Base-by-base conservation (phyloP, 2,888 invertebrate genomes). In the Dasysyrphus tricinctus region DNA sequence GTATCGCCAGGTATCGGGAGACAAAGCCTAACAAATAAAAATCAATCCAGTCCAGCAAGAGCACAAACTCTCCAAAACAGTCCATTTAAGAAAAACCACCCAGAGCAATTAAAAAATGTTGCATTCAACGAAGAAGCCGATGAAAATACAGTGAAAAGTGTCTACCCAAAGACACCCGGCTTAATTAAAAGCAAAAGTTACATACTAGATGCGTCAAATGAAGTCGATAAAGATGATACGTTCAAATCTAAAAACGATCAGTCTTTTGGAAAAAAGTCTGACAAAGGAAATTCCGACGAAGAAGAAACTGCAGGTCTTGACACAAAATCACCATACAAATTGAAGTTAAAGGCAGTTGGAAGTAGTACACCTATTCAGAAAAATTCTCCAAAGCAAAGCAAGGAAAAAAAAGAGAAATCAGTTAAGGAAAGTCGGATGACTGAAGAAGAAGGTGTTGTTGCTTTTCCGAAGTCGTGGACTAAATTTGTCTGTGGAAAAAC, bases 381-480 rank as follows among this genome's bases (percentile, higher is more conserved):
- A 11, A 72, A 24, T 0, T 84, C 80, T 11, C 61, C 81, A 14
- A 79, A 83, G 49, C 70, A 19, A 8, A 54, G 51, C 3, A 8
- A 49, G 11, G 14, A 72, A 1, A 56, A 16, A 59, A 42, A 67
- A 8, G 16, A 63, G 6, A 9, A 73, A 34, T 69, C 67, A 29
- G 11, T 16, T 5, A 72, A 79, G 11, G 78, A 72, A 14, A 42
- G 42, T 19, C 19, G 39, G 9, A 91, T 91, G 93, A 73, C 95
- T 93, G 92, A 94, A 96, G 3, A 94, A 96, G 89, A 92, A n/a
- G 24, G 14, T 5, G 37, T 6, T 93, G 80, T 93, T 97, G 78
- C 91, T 97, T 89, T 89, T 74, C 86, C 89, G 1, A 89, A 74
- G 7, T 88, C 89, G 0, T 89, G 89, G 89, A 67, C 83, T n/a